These are phyloP conservation scores for Volucella bombylans DNA, from an alignment of 2,888 invertebrate genomes.

Conservation along the genomic window DNA sequence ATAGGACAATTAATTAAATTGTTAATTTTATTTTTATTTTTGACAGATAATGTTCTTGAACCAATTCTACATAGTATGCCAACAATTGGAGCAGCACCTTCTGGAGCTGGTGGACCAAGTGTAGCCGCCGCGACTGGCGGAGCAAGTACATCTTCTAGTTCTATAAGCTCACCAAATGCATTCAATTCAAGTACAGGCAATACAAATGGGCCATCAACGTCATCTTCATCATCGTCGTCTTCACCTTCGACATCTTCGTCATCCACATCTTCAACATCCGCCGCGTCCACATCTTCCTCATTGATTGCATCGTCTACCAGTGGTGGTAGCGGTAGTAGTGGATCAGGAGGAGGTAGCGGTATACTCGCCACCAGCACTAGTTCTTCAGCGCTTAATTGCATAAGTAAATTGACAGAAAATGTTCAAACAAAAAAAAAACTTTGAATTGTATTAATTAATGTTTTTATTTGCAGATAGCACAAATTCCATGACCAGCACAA, in stretches of 20 bases:
- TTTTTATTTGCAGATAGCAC: slow-evolving; percentile 57
- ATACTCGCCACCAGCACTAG: slow-evolving; percentile 58
- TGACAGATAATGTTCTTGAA: slow-evolving; percentile 84
- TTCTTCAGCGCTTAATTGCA: slow-evolving; percentile 71
- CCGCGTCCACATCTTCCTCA: slow-evolving; percentile 73
- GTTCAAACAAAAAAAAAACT: neutral
- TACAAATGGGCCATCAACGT: slow-evolving; percentile 65
- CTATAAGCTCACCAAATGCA: slow-evolving; percentile 60
- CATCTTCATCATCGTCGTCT: slow-evolving; percentile 66
- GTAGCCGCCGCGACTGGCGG: slow-evolving; percentile 69
- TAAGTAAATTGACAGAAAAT: slow-evolving; percentile 47
- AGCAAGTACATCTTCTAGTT: slow-evolving; percentile 66
- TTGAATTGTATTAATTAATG: neutral
- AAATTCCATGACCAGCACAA: slow-evolving; percentile 70
- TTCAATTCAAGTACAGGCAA: slow-evolving; percentile 72
- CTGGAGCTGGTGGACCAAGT: slow-evolving; percentile 75
- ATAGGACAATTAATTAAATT: no score
- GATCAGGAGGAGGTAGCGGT: slow-evolving; percentile 47
- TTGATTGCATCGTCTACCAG: slow-evolving; percentile 61
- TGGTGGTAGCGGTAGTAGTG: slow-evolving; percentile 43
- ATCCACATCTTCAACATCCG: slow-evolving; percentile 66
- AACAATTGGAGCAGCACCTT: slow-evolving; percentile 81
- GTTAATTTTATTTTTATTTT: neutral
- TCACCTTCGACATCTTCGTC: slow-evolving; percentile 61
- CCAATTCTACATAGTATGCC: slow-evolving; percentile 88